Percentiles rank a stretch among this genome's conserved stretches.
Evolutionary conservation across 2,888 invertebrate genomes (phyloP).

Genomic region (Osmoderma eremita): DNA sequence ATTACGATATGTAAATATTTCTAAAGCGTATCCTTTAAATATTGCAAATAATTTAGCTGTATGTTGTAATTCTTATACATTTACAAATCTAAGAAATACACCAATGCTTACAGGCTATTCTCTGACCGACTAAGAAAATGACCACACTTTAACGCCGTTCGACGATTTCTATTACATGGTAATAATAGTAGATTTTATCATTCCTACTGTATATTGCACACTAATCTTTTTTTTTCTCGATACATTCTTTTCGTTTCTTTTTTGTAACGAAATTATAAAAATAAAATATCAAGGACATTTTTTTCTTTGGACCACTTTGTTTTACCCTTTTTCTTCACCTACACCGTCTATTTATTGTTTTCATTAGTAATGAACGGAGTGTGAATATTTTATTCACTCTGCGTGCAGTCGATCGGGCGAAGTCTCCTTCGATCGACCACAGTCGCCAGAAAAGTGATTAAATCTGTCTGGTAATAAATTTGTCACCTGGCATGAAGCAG

Average conservation of each 20-base stretch:
- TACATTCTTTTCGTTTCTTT: background rate
- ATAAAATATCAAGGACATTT: slow-evolving; percentile 36
- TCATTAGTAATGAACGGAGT: background rate
- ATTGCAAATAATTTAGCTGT: slow-evolving; percentile 43
- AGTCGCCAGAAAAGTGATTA: too few relatives aligned
- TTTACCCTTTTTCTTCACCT: slow-evolving; percentile 35
- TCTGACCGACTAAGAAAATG: slow-evolving; percentile 17
- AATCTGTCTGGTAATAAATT: too few relatives aligned
- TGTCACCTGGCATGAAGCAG: too few relatives aligned
- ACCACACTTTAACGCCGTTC: slow-evolving; percentile 4
- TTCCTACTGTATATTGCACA: slow-evolving; percentile 24
- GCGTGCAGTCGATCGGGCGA: too few relatives aligned
- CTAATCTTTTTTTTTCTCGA: slow-evolving; percentile 14
- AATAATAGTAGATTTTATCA: background rate
- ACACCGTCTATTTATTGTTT: slow-evolving; percentile 16
- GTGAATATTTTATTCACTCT: too few relatives aligned
- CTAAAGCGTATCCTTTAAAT: slow-evolving; percentile 44
- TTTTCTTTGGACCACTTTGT: slow-evolving; percentile 40
- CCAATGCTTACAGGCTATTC: slow-evolving; percentile 31
- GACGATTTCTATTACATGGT: background rate
- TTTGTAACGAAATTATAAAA: slow-evolving; percentile 29
- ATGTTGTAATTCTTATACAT: slow-evolving; percentile 36
- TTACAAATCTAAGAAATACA: slow-evolving; percentile 42
- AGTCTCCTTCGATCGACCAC: too few relatives aligned
- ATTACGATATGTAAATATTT: slow-evolving; percentile 45